Evolutionary conservation across 2,888 invertebrate species (phyloP).

Genomic region (Escarpia spicata): DNA sequence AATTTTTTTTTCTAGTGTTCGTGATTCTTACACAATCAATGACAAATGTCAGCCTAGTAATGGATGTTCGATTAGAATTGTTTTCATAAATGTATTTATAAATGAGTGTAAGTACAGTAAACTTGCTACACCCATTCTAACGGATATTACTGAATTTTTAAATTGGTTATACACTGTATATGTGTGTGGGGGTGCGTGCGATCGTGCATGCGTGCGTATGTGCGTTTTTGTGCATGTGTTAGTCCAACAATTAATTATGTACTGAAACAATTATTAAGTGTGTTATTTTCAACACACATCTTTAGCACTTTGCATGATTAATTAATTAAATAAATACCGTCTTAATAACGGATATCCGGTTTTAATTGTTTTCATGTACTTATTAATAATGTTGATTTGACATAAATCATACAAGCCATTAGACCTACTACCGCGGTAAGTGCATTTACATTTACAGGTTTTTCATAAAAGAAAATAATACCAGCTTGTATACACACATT

Average conservation of each 20-base stretch:
- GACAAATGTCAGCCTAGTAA: neutral
- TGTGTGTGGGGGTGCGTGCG: too few species aligned
- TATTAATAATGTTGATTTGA: neutral
- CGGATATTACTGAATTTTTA: too few species aligned
- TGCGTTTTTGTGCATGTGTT: too few species aligned
- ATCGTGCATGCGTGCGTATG: too few species aligned
- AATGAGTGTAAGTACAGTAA: neutral
- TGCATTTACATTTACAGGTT: neutral
- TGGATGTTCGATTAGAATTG: neutral
- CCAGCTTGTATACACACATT: neutral
- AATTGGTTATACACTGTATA: too few species aligned
- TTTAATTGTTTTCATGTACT: neutral
- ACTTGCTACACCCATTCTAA: too few species aligned
- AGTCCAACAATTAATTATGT: too few species aligned
- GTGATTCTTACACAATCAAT: neutral
- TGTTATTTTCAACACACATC: too few species aligned
- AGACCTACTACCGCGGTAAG: neutral
- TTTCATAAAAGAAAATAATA: neutral
- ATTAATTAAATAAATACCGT: too few species aligned
- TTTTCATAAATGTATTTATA: neutral
- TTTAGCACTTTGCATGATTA: too few species aligned
- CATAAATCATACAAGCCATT: neutral
- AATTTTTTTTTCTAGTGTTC: neutral
- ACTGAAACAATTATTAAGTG: too few species aligned
- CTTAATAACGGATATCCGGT: neutral